phyloP scores from a whole-genome alignment of 2,797 vertebrate genomes.

The Rhinichthys osculus region DNA sequence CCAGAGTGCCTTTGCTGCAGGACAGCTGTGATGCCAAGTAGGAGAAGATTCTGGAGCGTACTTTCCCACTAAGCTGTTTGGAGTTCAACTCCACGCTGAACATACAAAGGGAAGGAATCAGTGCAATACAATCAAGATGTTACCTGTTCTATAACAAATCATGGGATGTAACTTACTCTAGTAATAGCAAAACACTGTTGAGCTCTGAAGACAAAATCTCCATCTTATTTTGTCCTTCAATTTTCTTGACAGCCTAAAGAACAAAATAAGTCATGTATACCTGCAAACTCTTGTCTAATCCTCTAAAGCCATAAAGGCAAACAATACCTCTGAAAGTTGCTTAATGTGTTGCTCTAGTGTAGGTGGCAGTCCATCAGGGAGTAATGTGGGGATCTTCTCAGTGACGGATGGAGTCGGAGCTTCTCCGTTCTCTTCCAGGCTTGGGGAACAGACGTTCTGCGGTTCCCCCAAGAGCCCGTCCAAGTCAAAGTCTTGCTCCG shows the following conservation, averaged over 20 bases:
- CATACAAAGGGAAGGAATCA: neutral
- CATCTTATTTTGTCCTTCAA: constrained; percentile 46
- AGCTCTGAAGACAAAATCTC: constrained; percentile 51
- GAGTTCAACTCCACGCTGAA: constrained; percentile 45
- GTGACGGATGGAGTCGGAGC: constrained; percentile 61
- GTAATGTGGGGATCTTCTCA: constrained; percentile 71
- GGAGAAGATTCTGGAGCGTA: constrained; percentile 87
- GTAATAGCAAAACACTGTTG: constrained; percentile 47
- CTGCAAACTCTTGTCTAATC: neutral
- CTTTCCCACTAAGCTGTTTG: constrained; percentile 79
- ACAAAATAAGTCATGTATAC: neutral
- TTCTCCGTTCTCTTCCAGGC: constrained; percentile 76
- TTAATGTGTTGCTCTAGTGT: constrained; percentile 80
- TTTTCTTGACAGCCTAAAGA: constrained; percentile 31
- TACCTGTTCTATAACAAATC: neutral
- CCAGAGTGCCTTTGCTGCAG: constrained; percentile 89
- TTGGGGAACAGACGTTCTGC: constrained; percentile 75
- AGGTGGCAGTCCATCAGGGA: constrained; percentile 79
- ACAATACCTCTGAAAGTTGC: constrained; percentile 81
- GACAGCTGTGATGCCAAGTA: constrained; percentile 91
- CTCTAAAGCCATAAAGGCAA: neutral
- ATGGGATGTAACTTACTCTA: constrained; percentile 41
- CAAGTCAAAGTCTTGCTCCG: constrained; percentile 87
- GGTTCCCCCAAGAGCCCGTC: constrained; percentile 84
- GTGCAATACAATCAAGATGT: neutral